phyloP scores from a whole-genome alignment of 2,888 invertebrate species.

The Luperina nickerlii region DNA sequence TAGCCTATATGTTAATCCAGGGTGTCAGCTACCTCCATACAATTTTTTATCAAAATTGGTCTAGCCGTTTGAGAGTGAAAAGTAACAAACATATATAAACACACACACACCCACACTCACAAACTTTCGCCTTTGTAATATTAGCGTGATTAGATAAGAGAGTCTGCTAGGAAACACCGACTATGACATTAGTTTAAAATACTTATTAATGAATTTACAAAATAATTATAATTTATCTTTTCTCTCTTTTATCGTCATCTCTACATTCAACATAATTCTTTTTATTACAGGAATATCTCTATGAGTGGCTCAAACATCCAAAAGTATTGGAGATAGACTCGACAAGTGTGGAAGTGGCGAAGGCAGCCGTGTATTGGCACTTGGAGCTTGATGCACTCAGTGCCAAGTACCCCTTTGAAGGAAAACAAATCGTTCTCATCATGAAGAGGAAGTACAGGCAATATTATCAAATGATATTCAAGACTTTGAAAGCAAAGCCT shows the following conservation, averaged over 20 bases:
- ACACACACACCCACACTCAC: too few species aligned
- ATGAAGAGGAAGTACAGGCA: constrained; percentile 88
- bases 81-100: too few species aligned
- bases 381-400: constrained; percentile 78
- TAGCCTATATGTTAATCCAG: too few species aligned
- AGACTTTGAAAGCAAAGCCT: constrained; percentile 85
- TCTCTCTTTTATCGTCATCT: background rate
- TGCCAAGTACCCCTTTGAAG: constrained; percentile 85
- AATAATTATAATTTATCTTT: background rate
- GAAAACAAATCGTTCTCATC: constrained; percentile 86
- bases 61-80: too few species aligned
- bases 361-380: constrained; percentile 87
- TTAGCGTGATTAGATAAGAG: background rate
- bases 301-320: constrained; percentile 88
- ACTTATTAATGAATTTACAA: too few species aligned
- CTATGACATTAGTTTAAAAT: background rate
- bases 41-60: too few species aligned
- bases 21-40: too few species aligned
- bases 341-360: constrained; percentile 86
- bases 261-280: background rate
- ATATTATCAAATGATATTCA: constrained; percentile 88
- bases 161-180: background rate
- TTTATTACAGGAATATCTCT: constrained; percentile 81
- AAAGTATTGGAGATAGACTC: constrained; percentile 85
- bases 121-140: too few species aligned